Evolutionary conservation across 2,888 invertebrate species (phyloP), one percentile per base, ranked within the genome.

Genomic region (Erebia ligea): DNA sequence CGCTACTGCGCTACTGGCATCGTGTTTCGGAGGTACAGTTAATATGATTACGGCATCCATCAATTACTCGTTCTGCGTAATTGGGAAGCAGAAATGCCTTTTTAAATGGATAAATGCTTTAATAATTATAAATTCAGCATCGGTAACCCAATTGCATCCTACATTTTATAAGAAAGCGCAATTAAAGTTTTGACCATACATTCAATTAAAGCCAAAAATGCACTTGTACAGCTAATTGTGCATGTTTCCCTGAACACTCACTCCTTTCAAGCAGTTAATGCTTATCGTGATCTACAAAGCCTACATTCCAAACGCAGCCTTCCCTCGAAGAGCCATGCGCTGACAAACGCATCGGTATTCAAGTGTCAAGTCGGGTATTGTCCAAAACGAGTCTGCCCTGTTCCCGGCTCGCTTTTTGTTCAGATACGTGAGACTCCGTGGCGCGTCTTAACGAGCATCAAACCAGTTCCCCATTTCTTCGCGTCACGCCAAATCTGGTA

Each of bases 361-460:
- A 90, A 86, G 82, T 89, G 90, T 89, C 88, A 88, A 77, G 78
- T 81, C 73, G 75, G 82, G 88, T 89, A 91, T 92, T 90, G 90
- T 91, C 87, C 87, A 84, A 87, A 90, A 88, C 90, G 81, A 84
- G 89, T 87, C 84, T 78, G 80, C 83, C 84, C 80, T 82, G 84
- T 82, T 85, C 84, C 84, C 82, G 79, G 76, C 80, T 80, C 74
- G 83, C 84, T 90, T 91, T 91, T 92, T 92, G 87, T 90, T 83
- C 84, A 79, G 81, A 83, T 85, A 87, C 89, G 86, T 89, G 90
- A 91, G 92, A 91, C 90, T 86, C 84, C 80, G 82, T 82, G 90
- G 87, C 90, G 89, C 87, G 86, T 85, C 86, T 83, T 90, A 90
- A 90, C 91, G 85, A 90, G 85, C 86, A 84, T 84, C 83, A 87